Base-by-base conservation (phyloP, 2,888 invertebrate genomes). In the Aphrophora alni region DNA sequence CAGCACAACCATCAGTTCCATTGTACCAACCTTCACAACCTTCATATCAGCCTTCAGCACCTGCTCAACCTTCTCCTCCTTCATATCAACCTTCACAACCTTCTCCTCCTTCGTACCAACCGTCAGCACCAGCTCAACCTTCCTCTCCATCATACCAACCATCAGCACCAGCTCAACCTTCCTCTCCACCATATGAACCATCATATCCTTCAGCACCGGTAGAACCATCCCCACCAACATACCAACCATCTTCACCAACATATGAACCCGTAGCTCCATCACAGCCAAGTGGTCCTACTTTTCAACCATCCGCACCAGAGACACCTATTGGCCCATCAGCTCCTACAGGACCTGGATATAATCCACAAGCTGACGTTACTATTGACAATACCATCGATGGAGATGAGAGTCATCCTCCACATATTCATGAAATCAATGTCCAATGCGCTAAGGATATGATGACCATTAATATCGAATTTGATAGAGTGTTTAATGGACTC, bases 361-460 rank as follows among this genome's bases (percentile, higher is more conserved):
- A 84, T 82, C 83, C 86, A 85, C 84, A 88, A 85, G 33, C 5
- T 8, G 74, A 89, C 0, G 27, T 59, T 10, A 38, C 75, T 25
- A 38, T 76, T 8, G 73, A 74, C 75, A 81, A 81, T 59, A 74
- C 51, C 0, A 70, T 81, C 1, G 80, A 77, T n/a, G 51, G 74
- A 44, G 80, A 77, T 25, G 74, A 70, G 21, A 38, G 69, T n/a
- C 94, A 95, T 86, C 94, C 94, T 69, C 93, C 95, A 1, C 94
- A 94, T 84, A 93, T 95, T 84, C 93, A 94, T 86, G 91, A 91
- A 0, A 92, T 95, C 80, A 92, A 94, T 68, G 95, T 95, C 0
- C 91, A 93, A 85, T 95, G 95, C 85, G 93, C 93, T 81, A 95
- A 95, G 87, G 94, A 94, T 83, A 93, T 93, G 92, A 95, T 95